Conservation (phyloP, 2,113 vertebrate species). For the Scortum barcoo region DNA sequence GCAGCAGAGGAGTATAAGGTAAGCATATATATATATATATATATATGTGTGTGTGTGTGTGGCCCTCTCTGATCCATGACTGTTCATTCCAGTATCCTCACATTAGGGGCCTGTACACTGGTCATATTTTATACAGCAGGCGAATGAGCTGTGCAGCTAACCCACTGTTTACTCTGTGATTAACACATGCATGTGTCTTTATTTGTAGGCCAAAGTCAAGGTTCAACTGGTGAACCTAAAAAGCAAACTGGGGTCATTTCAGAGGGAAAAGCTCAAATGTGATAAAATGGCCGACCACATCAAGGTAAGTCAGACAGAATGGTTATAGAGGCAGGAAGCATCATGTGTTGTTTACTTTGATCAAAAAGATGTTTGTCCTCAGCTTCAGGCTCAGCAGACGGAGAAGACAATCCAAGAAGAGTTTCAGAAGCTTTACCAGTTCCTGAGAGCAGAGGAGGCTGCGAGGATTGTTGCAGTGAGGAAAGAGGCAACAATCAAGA, state of each 20-base stretch:
- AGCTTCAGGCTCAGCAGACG: slow-evolving; percentile 59
- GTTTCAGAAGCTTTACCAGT: slow-evolving; percentile 47
- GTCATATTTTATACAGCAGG: neutral
- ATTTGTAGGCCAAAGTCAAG: slow-evolving; percentile 25
- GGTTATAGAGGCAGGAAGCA: rapidly evolving
- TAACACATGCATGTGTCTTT: neutral
- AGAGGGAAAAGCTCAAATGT: rapidly evolving
- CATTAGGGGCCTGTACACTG: no score
- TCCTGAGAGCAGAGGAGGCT: slow-evolving; percentile 58
- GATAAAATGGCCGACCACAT: slow-evolving; percentile 31
- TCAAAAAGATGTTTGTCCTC: neutral
- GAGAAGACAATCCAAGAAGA: slow-evolving; percentile 46
- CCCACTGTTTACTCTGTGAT: rapidly evolving
- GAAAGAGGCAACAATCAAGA: slow-evolving; percentile 27
- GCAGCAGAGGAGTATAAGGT: slow-evolving; percentile 44
- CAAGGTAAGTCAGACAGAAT: slow-evolving; percentile 16
- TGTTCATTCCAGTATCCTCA: no score
- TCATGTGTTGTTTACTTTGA: neutral
- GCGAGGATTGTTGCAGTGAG: slow-evolving; percentile 42
- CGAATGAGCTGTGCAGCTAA: neutral
- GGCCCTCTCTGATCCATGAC: no score
- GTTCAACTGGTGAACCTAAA: slow-evolving; percentile 12
- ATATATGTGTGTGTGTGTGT: no score
- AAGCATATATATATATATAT: neutral
- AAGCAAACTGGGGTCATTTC: neutral